Base-by-base conservation (phyloP, 1,140 invertebrate species). In the Odontomachus brunneus region DNA sequence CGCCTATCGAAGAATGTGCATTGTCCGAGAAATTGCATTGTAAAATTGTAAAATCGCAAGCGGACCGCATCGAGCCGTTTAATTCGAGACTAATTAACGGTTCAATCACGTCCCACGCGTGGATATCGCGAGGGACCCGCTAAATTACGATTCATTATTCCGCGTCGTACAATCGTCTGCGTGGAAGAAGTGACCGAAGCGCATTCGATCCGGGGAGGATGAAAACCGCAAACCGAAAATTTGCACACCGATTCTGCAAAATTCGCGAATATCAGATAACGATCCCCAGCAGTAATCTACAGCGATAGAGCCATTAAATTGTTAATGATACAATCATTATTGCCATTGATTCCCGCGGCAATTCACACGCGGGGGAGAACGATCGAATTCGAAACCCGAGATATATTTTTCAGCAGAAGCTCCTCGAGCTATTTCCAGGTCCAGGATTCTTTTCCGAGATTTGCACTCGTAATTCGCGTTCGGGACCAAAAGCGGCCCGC, bases 11-110 rank as follows among this genome's bases (percentile, higher is more conserved):
- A 80, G 75, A n/a, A 59, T 57, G 65, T 80, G 14, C 51, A 69
- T 59, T 9, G 51, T 7, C 75, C 75, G 75, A 80, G 75, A 80
- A 80, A 80, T 71, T 80, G 51, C 65, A 57, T 59, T 80, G 65
- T 71, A 80, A 80, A 80, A 71, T 80, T 80, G 49, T 71, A 71
- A 69, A 80, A 71, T 80, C 38, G 51, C 51, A 69, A 69, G 33
- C 51, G 75, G 14, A 38, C 44, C 55, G 51, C 24, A 80, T 80
- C 75, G 65, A 14, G n/a, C 33, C 51, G 33, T 80, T 80, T 80
- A 80, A 80, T 80, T 80, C 51, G 49, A 80, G 65, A 59, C 63
- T 80, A 80, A 80, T 80, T 69, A 80, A 80, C 65, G 75, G 51
- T 71, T 80, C 65, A 80, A 80, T 80, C 75, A 80, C 38, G 51